Conservation (phyloP, 2,797 vertebrate species). For the Anguilla marmorata region DNA sequence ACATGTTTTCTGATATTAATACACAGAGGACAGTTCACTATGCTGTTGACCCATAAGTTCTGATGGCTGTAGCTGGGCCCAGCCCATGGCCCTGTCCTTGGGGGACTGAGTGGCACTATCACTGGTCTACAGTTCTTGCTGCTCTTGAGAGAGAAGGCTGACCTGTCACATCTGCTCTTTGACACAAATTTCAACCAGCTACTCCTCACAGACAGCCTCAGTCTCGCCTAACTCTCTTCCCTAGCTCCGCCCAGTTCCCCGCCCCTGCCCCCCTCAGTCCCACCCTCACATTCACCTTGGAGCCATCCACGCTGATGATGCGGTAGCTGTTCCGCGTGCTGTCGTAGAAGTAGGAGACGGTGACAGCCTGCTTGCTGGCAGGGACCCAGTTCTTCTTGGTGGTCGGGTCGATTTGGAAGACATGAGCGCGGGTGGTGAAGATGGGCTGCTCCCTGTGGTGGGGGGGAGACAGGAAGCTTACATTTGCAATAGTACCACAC, state of each 20-base stretch:
- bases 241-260: background rate
- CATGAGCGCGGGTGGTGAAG: conserved; percentile 96
- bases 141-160: background rate
- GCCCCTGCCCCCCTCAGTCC: background rate
- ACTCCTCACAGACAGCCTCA: background rate
- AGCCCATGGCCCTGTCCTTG: background rate
- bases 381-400: conserved; percentile 99
- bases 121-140: background rate
- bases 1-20: background rate
- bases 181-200: background rate
- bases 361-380: conserved; percentile 94
- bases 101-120: background rate
- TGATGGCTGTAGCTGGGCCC: background rate
- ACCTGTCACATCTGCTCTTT: background rate
- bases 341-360: conserved; percentile 97
- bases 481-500: background rate
- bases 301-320: conserved; percentile 96
- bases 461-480: background rate
- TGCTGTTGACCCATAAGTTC: background rate
- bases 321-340: conserved; percentile 95
- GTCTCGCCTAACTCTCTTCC: background rate
- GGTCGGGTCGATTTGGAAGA: conserved; percentile 97
- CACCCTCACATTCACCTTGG: conserved; percentile 79
- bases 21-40: background rate
- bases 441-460: conserved; percentile 92